Conservation (phyloP, 2,888 invertebrate genomes). For the Thymelicus lineola region DNA sequence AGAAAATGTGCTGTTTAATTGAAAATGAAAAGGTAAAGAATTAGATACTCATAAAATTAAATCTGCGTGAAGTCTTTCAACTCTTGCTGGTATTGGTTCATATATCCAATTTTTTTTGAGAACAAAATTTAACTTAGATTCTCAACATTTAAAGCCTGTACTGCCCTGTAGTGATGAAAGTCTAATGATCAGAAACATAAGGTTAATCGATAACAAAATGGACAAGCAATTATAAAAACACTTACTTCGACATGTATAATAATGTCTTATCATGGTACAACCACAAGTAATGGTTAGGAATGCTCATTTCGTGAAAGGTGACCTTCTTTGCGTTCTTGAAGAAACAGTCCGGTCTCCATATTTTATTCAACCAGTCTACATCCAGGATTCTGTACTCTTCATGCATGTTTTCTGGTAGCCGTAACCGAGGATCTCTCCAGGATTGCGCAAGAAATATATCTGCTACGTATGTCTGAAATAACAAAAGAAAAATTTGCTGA, state of each 20-base stretch:
- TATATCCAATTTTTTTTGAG: too few relatives aligned
- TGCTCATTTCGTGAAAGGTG: conserved; percentile 98
- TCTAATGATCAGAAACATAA: too few relatives aligned
- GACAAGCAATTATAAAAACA: conserved; percentile 36
- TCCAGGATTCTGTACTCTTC: conserved; percentile 95
- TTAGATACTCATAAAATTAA: too few relatives aligned
- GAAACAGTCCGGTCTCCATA: conserved; percentile 97
- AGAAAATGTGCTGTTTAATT: too few relatives aligned
- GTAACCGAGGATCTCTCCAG: conserved; percentile 95
- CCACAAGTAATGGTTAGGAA: conserved; percentile 97
- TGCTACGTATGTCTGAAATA: conserved; percentile 94
- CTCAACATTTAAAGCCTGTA: too few relatives aligned
- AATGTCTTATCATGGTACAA: conserved; percentile 96
- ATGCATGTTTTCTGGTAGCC: conserved; percentile 97
- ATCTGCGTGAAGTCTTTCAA: too few relatives aligned
- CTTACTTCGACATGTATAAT: conserved; percentile 96
- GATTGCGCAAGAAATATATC: conserved; percentile 97
- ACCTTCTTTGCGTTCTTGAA: conserved; percentile 97
- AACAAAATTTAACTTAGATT: too few relatives aligned
- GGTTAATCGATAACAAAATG: too few relatives aligned
- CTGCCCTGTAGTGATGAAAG: too few relatives aligned
- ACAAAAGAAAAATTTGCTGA: not conserved
- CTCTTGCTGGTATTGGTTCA: too few relatives aligned
- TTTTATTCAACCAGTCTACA: conserved; percentile 94
- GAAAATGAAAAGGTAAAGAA: too few relatives aligned